phyloP scores from a whole-genome alignment of 1,140 invertebrate species.

The Pseudomyrmex sp. region DNA sequence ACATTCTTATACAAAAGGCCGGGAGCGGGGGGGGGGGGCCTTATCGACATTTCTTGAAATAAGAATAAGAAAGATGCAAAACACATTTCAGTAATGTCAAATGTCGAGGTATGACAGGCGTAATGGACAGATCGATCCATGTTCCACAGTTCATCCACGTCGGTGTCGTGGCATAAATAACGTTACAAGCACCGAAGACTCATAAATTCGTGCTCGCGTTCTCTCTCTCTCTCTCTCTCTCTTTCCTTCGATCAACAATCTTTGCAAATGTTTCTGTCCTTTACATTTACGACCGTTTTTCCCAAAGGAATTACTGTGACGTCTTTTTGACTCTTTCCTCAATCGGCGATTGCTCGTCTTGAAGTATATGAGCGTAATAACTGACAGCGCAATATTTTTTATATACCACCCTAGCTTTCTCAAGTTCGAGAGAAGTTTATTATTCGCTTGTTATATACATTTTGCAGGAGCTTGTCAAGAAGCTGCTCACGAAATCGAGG shows the following conservation, averaged over 20 bases:
- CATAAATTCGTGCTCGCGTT: constrained; percentile 74
- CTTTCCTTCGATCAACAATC: background rate
- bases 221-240: constrained; percentile 10
- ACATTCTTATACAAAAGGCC: constrained; percentile 6
- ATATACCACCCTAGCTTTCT: background rate
- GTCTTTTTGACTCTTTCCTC: background rate
- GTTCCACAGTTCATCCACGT: background rate
- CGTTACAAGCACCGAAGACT: constrained; percentile 73
- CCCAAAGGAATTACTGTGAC: background rate
- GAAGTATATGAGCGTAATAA: background rate
- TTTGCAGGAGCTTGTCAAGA: background rate
- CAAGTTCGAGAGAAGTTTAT: background rate
- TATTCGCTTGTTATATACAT: constrained; percentile 3
- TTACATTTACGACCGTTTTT: background rate
- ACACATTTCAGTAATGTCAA: constrained; percentile 38
- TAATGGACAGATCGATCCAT: constrained; percentile 37
- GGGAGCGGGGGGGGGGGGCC: too few relatives aligned
- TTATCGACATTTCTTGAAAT: constrained; percentile 20
- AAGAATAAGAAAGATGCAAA: constrained; percentile 24
- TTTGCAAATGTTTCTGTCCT: constrained; percentile 28
- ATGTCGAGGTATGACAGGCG: constrained; percentile 23
- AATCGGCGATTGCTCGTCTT: background rate
- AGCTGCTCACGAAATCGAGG: background rate
- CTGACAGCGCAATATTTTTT: background rate
- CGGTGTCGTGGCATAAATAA: constrained; percentile 48